These are phyloP conservation scores for Mylabris sibirica DNA, from an alignment of 2,888 invertebrate genomes.

Conservation along the genomic window DNA sequence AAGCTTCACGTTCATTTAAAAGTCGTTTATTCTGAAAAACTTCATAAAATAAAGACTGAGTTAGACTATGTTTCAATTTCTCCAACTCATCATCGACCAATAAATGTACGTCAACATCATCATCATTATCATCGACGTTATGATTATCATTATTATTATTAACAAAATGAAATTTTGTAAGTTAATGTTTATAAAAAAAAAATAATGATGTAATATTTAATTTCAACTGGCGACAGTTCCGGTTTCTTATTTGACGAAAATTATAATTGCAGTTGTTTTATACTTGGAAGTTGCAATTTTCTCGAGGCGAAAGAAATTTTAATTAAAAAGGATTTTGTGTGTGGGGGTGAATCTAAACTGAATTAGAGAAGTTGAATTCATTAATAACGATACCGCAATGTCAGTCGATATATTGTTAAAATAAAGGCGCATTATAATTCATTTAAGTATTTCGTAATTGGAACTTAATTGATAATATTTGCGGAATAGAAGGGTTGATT, in stretches of 20 bases:
- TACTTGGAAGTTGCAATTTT: constrained; percentile 27
- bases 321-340: constrained; percentile 34
- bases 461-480: no score
- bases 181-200: not conserved
- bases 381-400: constrained; percentile 31
- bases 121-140: no score
- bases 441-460: no score
- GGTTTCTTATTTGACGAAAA: constrained; percentile 32
- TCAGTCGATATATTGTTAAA: constrained; percentile 26
- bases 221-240: constrained; percentile 25
- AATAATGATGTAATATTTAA: constrained; percentile 21
- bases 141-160: not conserved
- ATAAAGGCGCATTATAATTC: not conserved
- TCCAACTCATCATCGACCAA: not conserved
- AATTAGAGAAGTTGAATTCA: constrained; percentile 32
- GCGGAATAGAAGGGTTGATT: no score
- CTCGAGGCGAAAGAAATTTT: constrained; percentile 32
- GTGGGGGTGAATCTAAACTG: constrained; percentile 33
- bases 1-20: constrained; percentile 7
- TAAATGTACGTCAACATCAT: not conserved
- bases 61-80: constrained; percentile 2
- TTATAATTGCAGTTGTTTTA: constrained; percentile 32
- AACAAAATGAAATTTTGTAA: not conserved
- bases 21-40: constrained; percentile 1
- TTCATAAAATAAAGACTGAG: not conserved